Evolutionary conservation across 1,140 invertebrate species (phyloP).

Genomic region (Helicoverpa armigera): DNA sequence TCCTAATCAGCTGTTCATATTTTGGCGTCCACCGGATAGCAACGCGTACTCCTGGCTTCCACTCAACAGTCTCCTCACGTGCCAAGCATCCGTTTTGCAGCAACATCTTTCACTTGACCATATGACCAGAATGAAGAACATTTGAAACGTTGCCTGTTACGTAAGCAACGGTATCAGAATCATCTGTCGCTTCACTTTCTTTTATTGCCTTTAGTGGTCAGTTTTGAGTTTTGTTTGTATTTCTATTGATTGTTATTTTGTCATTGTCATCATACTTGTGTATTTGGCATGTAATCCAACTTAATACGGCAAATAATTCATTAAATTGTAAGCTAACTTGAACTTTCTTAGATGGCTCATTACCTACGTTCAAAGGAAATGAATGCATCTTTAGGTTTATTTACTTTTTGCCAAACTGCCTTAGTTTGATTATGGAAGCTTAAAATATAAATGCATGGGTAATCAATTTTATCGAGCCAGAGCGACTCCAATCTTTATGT

Average conservation of each 20-base stretch:
- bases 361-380: too few species aligned
- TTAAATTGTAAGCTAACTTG: too few species aligned
- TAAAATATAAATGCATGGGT: too few species aligned
- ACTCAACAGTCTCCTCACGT: constrained; percentile 45
- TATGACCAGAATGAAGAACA: constrained; percentile 56
- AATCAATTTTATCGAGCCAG: too few species aligned
- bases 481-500: too few species aligned
- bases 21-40: background rate
- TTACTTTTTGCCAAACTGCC: too few species aligned
- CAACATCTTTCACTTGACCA: constrained; percentile 61
- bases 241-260: background rate
- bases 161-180: constrained; percentile 56
- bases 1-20: constrained; percentile 32
- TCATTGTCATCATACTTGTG: background rate
- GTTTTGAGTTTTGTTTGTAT: background rate
- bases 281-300: too few species aligned
- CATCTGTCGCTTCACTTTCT: constrained; percentile 58
- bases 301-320: too few species aligned
- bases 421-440: too few species aligned
- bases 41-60: constrained; percentile 22
- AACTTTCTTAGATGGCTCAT: too few species aligned
- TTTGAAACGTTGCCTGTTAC: constrained; percentile 58
- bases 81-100: constrained; percentile 61
- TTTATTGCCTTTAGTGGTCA: constrained; percentile 37
- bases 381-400: too few species aligned